Conservation (phyloP, 2,888 invertebrate species). For the Luffia ferchaultella region DNA sequence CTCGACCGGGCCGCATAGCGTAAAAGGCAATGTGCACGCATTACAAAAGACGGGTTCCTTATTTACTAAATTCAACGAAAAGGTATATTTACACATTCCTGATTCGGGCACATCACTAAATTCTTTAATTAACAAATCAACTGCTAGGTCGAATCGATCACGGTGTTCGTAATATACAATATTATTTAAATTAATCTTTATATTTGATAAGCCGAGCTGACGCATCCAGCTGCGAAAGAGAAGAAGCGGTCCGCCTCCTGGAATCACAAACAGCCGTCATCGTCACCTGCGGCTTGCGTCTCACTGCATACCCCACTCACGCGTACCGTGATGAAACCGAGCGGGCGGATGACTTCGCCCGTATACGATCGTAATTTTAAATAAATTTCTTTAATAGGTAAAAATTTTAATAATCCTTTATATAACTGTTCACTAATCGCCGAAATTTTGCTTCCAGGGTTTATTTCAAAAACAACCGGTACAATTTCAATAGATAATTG, state of each 20-base stretch:
- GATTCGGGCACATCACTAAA: not conserved
- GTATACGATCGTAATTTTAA: not conserved
- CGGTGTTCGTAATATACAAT: too few species aligned
- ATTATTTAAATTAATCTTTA: too few species aligned
- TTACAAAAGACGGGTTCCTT: not conserved
- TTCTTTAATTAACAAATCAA: too few species aligned
- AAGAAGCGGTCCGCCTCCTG: too few species aligned
- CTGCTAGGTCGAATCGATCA: too few species aligned
- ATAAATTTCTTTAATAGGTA: not conserved
- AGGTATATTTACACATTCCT: not conserved
- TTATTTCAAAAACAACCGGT: too few species aligned
- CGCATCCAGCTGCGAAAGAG: not conserved
- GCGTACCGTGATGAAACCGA: not conserved
- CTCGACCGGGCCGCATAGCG: not conserved
- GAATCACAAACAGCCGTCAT: too few species aligned
- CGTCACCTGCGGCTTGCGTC: constrained; percentile 8
- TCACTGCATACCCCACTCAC: too few species aligned
- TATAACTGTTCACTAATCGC: too few species aligned
- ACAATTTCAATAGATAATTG: too few species aligned
- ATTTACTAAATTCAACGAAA: not conserved
- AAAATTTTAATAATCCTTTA: not conserved
- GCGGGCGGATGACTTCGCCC: not conserved
- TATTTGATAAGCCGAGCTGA: not conserved
- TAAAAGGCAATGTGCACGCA: not conserved
- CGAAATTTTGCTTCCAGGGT: too few species aligned